Conservation (phyloP, 2,113 vertebrate species). For the Lepus americanus region DNA sequence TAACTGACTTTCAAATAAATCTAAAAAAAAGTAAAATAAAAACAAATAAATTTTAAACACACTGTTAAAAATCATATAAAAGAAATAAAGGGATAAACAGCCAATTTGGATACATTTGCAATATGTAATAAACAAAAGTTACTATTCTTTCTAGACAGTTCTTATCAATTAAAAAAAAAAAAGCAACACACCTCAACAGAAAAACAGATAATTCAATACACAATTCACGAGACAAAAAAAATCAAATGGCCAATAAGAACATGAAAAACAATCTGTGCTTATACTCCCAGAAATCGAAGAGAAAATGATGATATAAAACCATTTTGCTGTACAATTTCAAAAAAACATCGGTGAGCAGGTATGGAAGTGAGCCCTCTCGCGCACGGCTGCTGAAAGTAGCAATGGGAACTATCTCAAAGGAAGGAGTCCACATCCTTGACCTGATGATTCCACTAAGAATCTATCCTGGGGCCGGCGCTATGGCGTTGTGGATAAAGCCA, state of each 20-base stretch:
- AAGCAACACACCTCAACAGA: background rate
- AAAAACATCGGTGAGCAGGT: background rate
- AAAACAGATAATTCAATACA: background rate
- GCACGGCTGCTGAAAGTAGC: background rate
- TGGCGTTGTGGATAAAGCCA: no score
- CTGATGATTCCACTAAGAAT: background rate
- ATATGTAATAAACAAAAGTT: background rate
- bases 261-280: background rate
- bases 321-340: background rate
- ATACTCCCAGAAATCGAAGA: background rate
- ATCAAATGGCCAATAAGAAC: background rate
- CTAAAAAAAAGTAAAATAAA: no score
- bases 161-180: background rate
- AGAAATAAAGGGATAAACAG: conserved; percentile 34
- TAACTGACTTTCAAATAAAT: no score
- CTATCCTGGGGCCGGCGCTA: background rate
- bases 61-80: conserved; percentile 30
- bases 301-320: background rate
- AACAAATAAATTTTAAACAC: background rate
- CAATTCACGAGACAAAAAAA: background rate
- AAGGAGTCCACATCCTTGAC: background rate
- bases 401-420: background rate
- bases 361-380: background rate
- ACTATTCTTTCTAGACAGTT: background rate
- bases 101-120: background rate